Evolutionary conservation across 2,888 invertebrate species (phyloP), one percentile per base, ranked within the genome.

Genomic region (Dorcus parallelipipedus): DNA sequence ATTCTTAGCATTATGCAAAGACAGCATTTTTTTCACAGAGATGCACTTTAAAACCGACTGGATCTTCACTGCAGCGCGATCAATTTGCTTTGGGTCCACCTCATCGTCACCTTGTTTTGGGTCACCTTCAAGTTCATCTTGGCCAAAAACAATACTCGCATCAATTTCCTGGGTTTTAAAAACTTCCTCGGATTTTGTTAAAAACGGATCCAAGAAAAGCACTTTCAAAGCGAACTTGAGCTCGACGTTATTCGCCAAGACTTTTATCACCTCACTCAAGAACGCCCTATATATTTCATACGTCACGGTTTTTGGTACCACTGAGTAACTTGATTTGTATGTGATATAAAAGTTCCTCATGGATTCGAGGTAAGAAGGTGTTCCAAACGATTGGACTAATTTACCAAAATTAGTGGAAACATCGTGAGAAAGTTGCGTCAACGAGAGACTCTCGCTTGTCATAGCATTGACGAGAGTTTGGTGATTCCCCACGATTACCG

Each of bases 351-450:
- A 76, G 3, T 55, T 55, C 39, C 52, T 64, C 3, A 73, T 56
- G 8, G 58, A 61, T 3, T 55, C 49, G 8, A 57, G 2, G 61
- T 67, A 73, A 3, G 70, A 66, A 3, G 64, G 52, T 9, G 59
- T 69, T 20, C 76, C 78, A 55, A 76, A 76, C 14, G 69, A 62
- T 53, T 70, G 67, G 0, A 76, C 67, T 10, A 78, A 56, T 33
- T 70, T 65, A 42, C 74, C 74, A 51, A 73, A 76, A 10, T 56
- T 59, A 23, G 68, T 68, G 1, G 71, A 70, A n/a, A 76, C 61
- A 17, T 72, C 63, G 7, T 64, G 64, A 55, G 69, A 71, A 10
- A 64, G 59, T 57, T 74, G 61, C 4, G 64, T 63, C n/a, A 76
- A 56, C 9, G 64, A 49, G 47, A 71, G 61, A 0, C 75, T 71